Evolutionary conservation across 2,888 invertebrate genomes (phyloP), one percentile per base, ranked within the genome.

Genomic region (Creontiades dilutus): DNA sequence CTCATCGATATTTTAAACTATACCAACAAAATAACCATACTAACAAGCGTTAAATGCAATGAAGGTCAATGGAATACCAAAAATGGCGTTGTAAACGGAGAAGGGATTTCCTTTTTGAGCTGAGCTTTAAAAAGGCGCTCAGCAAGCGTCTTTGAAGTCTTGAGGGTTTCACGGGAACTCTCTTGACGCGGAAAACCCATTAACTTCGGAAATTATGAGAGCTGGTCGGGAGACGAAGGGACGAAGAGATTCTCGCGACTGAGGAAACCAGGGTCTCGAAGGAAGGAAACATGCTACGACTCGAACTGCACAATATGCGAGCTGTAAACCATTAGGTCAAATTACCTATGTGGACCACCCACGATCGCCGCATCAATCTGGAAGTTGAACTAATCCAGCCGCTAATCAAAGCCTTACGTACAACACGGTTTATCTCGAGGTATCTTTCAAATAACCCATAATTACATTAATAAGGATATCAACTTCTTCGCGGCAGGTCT

Each of bases 161-260:
- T 80, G 47, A 37, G 78, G 78, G 46, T 12, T 80, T 19, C 47
- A 11, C 28, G 16, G 78, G 78, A 80, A 80, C 78, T 80, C 19
- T 11, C 37, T 47, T 47, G 78, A 46, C 46, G 78, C 78, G 78
- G 78, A 80, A 80, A 80, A 80, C 78, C 78, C 78, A 80, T 80
- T 80, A 80, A 80, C 78, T 80, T 80, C 14, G 78, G 78, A 80
- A 47, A 47, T 37, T 47, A 47, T 47, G 47, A 47, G 78, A 19
- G 46, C 46, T 47, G 2, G 78, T 13, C 5, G 9, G 78, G 12
- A 46, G 78, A 80, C 0, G 46, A 75, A 28, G 46, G 19, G 46
- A 46, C 19, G 76, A 76, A 27, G 14, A 27, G 27, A 76, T 14
- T 13, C 27, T 0, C 7, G 27, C 76, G 76, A 76, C 0, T 37